These are phyloP conservation scores for Trochalopteron elliotii DNA, from an alignment of 2,113 vertebrate species.

Conservation along the genomic window DNA sequence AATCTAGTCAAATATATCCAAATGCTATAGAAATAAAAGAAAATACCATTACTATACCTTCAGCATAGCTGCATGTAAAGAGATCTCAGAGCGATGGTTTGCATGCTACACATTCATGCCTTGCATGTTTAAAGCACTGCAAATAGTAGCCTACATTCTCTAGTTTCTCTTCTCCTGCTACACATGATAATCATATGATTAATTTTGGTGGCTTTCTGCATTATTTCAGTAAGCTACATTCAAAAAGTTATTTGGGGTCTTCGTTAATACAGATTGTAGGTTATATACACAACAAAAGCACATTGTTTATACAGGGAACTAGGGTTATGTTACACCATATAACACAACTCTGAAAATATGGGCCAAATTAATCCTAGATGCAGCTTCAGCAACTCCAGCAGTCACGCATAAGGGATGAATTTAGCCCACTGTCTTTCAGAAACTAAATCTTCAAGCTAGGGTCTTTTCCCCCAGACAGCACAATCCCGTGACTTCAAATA, in stretches of 20 bases:
- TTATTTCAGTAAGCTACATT: slow-evolving; percentile 72
- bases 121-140: slow-evolving; percentile 54
- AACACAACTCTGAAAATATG: not conserved
- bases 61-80: slow-evolving; percentile 59
- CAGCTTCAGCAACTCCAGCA: not conserved
- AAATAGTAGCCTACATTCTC: slow-evolving; percentile 53
- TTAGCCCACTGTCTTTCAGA: slow-evolving; percentile 37
- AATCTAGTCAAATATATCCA: not conserved
- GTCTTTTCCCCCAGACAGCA: slow-evolving; percentile 15
- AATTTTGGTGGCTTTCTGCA: slow-evolving; percentile 69
- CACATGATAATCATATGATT: slow-evolving; percentile 79
- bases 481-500: slow-evolving; percentile 17
- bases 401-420: slow-evolving; percentile 7
- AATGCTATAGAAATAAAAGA: not conserved
- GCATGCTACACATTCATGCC: slow-evolving; percentile 43
- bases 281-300: slow-evolving; percentile 65
- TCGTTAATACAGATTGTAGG: slow-evolving; percentile 53
- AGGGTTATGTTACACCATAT: not conserved
- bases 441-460: slow-evolving; percentile 8
- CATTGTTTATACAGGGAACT: slow-evolving; percentile 44
- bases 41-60: slow-evolving; percentile 60
- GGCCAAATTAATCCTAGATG: slow-evolving; percentile 48
- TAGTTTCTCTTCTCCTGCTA: slow-evolving; percentile 61
- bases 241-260: slow-evolving; percentile 71
- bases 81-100: slow-evolving; percentile 49